A percentile compares a stretch with the other conserved stretches of the same genome.
Conservation (phyloP, 2,113 vertebrate genomes). For the Antigone vipio region DNA sequence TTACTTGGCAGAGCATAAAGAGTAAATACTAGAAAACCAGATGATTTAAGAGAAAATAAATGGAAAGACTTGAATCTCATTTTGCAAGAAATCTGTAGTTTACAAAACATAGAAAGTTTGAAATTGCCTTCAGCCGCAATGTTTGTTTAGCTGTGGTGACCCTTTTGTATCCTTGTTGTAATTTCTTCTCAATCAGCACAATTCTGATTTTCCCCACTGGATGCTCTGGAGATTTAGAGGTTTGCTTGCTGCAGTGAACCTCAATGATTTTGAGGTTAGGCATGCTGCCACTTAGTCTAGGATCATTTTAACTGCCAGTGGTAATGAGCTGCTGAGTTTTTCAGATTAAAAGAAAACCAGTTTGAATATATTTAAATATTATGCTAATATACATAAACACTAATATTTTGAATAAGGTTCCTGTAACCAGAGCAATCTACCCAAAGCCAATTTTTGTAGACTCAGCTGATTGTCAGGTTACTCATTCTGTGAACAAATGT, state of each 20-base stretch:
- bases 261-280: constrained; percentile 51
- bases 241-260: constrained; percentile 36
- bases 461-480: not conserved
- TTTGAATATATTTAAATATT: not conserved
- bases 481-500: not conserved
- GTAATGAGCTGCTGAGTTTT: constrained; percentile 47
- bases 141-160: constrained; percentile 50
- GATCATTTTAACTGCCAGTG: constrained; percentile 27
- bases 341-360: constrained; percentile 40
- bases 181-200: constrained; percentile 27
- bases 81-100: constrained; percentile 25
- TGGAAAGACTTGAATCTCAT: not conserved
- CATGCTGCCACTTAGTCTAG: constrained; percentile 25
- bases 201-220: constrained; percentile 24
- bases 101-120: constrained; percentile 22
- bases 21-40: constrained; percentile 23
- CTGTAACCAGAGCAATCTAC: not conserved
- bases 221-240: constrained; percentile 1
- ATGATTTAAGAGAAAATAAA: constrained; percentile 33
- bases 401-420: not conserved
- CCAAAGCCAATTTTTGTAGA: not conserved
- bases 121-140: constrained; percentile 11
- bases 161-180: constrained; percentile 28
- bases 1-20: constrained; percentile 6
- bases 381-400: not conserved